These are phyloP conservation scores for Pteronotus mesoamericanus DNA, from an alignment of 2,797 vertebrate genomes.

Conservation along the genomic window DNA sequence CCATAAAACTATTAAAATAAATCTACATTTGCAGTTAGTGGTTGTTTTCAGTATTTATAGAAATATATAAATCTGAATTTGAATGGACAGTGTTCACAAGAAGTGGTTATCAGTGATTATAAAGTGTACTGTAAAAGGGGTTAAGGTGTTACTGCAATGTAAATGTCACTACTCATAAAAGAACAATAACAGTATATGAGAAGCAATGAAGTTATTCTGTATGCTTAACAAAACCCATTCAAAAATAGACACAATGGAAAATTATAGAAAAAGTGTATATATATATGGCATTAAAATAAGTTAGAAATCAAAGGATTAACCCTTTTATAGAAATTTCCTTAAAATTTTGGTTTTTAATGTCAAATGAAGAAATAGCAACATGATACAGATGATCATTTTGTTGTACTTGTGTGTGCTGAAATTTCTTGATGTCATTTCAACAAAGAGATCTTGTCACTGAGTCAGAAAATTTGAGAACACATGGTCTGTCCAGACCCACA, in stretches of 20 bases:
- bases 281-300: not conserved
- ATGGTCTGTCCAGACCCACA: not conserved
- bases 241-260: not conserved
- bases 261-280: not conserved
- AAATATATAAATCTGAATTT: not conserved
- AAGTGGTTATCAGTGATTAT: not conserved
- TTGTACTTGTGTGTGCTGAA: not conserved
- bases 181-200: not conserved
- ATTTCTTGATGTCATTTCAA: not conserved
- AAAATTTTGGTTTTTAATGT: slow-evolving; percentile 5
- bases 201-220: not conserved
- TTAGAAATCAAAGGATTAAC: not conserved
- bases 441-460: not conserved
- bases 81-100: not conserved
- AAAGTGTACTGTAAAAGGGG: not conserved
- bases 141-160: not conserved
- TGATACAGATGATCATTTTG: not conserved
- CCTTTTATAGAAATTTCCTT: not conserved
- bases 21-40: not conserved
- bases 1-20: not conserved
- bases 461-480: not conserved
- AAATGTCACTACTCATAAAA: not conserved
- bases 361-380: not conserved
- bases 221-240: not conserved
- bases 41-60: not conserved